Conservation (phyloP, 2,888 invertebrate genomes). For the Dilophus febrilis region DNA sequence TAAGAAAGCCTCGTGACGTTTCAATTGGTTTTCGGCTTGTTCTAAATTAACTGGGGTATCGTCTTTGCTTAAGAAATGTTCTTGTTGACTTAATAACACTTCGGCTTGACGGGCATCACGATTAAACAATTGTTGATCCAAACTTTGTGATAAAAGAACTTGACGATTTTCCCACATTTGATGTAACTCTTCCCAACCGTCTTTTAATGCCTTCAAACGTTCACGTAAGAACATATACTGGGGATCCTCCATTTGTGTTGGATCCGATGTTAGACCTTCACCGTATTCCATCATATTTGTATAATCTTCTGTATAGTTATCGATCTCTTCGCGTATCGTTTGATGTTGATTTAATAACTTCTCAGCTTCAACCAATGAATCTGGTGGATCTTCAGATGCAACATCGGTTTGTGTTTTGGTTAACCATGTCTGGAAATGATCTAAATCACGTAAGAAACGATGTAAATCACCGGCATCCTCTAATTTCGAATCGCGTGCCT, state of each 20-base stretch:
- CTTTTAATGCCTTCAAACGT: slow-evolving; percentile 90
- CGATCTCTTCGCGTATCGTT: slow-evolving; percentile 96
- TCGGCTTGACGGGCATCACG: slow-evolving; percentile 96
- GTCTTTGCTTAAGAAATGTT: slow-evolving; percentile 91
- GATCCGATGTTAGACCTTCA: slow-evolving; percentile 78
- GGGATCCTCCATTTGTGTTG: slow-evolving; percentile 82
- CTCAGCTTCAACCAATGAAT: slow-evolving; percentile 89
- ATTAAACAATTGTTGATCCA: slow-evolving; percentile 89
- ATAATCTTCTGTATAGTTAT: slow-evolving; percentile 96
- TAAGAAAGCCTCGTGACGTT: slow-evolving; percentile 96
- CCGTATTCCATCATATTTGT: slow-evolving; percentile 99
- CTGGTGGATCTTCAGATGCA: slow-evolving; percentile 90
- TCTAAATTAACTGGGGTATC: slow-evolving; percentile 90
- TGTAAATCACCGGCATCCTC: slow-evolving; percentile 99
- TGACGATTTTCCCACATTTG: slow-evolving; percentile 99
- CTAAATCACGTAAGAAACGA: slow-evolving; percentile 92
- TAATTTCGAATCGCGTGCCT: slow-evolving; percentile 93
- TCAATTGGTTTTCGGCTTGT: slow-evolving; percentile 92
- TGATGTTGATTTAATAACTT: slow-evolving; percentile 93
- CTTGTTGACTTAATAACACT: slow-evolving; percentile 93
- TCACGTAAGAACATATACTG: slow-evolving; percentile 99
- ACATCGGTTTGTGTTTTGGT: slow-evolving; percentile 99
- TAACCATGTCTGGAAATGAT: slow-evolving; percentile 99
- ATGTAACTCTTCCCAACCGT: slow-evolving; percentile 97
- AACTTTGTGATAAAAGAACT: slow-evolving; percentile 80